Evolutionary conservation across 2,797 vertebrate species (phyloP).

Genomic region (Heteromormyrus szaboi): DNA sequence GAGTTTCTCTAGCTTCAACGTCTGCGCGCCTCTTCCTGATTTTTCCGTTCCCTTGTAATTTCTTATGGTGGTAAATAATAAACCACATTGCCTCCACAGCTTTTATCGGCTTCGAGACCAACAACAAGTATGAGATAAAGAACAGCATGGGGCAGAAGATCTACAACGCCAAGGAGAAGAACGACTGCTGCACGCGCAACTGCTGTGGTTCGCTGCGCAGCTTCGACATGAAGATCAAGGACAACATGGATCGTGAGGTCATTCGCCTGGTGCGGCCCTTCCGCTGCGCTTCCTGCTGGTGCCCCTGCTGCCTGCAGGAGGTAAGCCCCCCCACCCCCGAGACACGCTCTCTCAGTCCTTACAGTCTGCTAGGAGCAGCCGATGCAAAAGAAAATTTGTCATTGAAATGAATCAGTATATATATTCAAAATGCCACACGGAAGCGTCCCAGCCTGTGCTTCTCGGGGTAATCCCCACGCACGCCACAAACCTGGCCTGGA

Average conservation of each 20-base stretch:
- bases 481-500: neutral
- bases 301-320: slow-evolving; percentile 83
- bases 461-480: neutral
- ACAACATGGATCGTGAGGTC: slow-evolving; percentile 71
- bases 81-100: slow-evolving; percentile 46
- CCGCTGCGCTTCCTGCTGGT: slow-evolving; percentile 77
- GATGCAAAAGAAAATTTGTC: neutral
- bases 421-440: neutral
- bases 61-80: neutral
- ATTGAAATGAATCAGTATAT: neutral
- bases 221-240: slow-evolving; percentile 77
- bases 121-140: slow-evolving; percentile 80
- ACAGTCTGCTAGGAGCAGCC: neutral
- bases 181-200: slow-evolving; percentile 77
- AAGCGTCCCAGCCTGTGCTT: neutral
- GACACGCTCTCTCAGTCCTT: neutral
- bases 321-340: slow-evolving; percentile 40
- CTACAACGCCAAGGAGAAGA: slow-evolving; percentile 78
- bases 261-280: slow-evolving; percentile 75
- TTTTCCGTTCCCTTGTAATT: neutral
- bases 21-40: neutral
- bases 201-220: slow-evolving; percentile 79
- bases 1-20: neutral
- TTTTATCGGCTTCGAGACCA: slow-evolving; percentile 73
- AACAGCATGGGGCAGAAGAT: slow-evolving; percentile 76